These are phyloP conservation scores for Pseudopleuronectes americanus DNA, from an alignment of 2,797 vertebrate genomes.

Conservation along the genomic window DNA sequence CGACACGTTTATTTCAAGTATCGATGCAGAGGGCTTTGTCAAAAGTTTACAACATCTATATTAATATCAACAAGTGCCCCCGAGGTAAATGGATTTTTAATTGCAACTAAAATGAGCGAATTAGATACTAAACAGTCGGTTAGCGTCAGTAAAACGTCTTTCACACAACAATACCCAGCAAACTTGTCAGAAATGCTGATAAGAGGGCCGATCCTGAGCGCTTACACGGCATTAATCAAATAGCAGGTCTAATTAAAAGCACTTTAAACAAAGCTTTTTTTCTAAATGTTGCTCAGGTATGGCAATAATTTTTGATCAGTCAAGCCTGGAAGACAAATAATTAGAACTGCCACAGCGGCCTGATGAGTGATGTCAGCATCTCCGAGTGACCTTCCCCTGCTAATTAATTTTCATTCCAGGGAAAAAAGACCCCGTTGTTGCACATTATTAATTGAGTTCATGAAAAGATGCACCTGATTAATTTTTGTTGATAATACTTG, in stretches of 20 bases:
- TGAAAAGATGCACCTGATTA: slow-evolving; percentile 99
- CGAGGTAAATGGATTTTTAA: slow-evolving; percentile 84
- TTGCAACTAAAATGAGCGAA: slow-evolving; percentile 85
- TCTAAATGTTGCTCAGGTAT: slow-evolving; percentile 99
- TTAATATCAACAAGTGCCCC: slow-evolving; percentile 84
- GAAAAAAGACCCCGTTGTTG: slow-evolving; percentile 99
- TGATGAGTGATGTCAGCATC: slow-evolving; percentile 99
- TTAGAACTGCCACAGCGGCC: slow-evolving; percentile 99
- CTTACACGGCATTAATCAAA: slow-evolving; percentile 99
- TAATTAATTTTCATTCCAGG: slow-evolving; percentile 99
- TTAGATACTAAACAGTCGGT: slow-evolving; percentile 88
- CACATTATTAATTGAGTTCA: slow-evolving; percentile 99
- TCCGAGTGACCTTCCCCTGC: slow-evolving; percentile 99
- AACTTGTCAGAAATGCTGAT: slow-evolving; percentile 98
- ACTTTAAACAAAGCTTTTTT: slow-evolving; percentile 98
- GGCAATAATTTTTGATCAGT: slow-evolving; percentile 99
- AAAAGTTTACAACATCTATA: slow-evolving; percentile 84
- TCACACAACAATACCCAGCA: slow-evolving; percentile 92
- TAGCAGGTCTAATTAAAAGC: slow-evolving; percentile 99
- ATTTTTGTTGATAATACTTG: slow-evolving; percentile 99
- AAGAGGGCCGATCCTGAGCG: slow-evolving; percentile 95
- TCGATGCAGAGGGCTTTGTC: slow-evolving; percentile 74
- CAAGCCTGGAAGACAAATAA: slow-evolving; percentile 99
- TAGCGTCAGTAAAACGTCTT: slow-evolving; percentile 91
- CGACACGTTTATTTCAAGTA: slow-evolving; percentile 61